phyloP scores from a whole-genome alignment of 2,888 invertebrate genomes.

The Eueremaeus valkanovi region DNA sequence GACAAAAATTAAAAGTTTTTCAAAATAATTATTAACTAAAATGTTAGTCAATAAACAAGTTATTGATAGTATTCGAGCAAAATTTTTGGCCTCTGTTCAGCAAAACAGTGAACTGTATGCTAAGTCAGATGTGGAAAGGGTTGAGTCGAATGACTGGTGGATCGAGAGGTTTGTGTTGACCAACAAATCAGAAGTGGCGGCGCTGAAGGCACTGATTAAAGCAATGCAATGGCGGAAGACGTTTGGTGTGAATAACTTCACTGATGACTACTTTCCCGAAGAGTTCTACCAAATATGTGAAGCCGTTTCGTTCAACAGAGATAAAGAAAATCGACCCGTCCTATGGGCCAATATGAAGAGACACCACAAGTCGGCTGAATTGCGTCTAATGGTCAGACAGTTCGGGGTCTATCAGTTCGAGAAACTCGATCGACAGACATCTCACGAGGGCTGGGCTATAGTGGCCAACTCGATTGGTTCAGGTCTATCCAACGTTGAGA shows the following conservation, averaged over 20 bases:
- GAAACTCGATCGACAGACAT: conserved; percentile 16
- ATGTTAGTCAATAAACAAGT: conserved; percentile 29
- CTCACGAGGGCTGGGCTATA: conserved; percentile 29
- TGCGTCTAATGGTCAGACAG: conserved; percentile 14
- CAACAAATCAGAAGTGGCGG: conserved; percentile 27
- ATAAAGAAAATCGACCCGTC: neutral
- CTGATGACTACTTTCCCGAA: conserved; percentile 37
- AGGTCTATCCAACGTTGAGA: neutral
- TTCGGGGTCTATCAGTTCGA: conserved; percentile 34
- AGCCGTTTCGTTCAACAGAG: neutral
- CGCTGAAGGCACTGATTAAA: conserved; percentile 28
- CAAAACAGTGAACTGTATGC: conserved; percentile 1
- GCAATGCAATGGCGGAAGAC: conserved; percentile 38
- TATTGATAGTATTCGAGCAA: conserved; percentile 8
- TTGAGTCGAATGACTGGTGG: conserved; percentile 33
- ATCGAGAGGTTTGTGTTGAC: conserved; percentile 35
- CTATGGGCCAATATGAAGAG: neutral
- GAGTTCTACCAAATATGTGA: conserved; percentile 37
- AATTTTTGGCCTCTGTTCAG: neutral
- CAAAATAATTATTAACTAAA: neutral
- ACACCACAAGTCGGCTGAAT: conserved; percentile 32
- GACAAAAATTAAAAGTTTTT: no score
- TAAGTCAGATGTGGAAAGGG: conserved; percentile 35
- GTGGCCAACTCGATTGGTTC: neutral
- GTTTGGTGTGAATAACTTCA: conserved; percentile 24